These are phyloP conservation scores for Parambassis ranga DNA, from an alignment of 2,797 vertebrate species.

Conservation along the genomic window DNA sequence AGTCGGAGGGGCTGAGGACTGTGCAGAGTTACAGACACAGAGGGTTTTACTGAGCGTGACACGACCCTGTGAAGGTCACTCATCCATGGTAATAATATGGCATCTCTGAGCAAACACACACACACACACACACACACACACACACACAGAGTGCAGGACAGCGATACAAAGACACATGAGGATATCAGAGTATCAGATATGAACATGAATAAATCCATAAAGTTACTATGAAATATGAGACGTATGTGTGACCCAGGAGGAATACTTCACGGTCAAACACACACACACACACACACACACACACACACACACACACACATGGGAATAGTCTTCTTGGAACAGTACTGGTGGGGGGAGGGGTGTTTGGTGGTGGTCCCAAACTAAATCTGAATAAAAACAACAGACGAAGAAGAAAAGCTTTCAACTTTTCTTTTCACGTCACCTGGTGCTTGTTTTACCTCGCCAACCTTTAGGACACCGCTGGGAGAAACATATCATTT, in stretches of 20 bases:
- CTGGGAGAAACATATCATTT: slow-evolving; percentile 10
- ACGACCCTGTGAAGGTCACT: slow-evolving; percentile 64
- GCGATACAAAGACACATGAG: slow-evolving; percentile 12
- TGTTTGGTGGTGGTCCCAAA: not conserved
- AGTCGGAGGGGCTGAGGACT: slow-evolving; percentile 9
- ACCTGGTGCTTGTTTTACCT: no score
- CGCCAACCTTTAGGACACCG: not conserved
- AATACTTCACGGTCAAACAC: slow-evolving; percentile 21
- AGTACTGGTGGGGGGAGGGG: not conserved
- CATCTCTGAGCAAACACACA: slow-evolving; percentile 40
- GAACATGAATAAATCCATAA: slow-evolving; percentile 56
- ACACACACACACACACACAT: not conserved
- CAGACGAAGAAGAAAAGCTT: not conserved
- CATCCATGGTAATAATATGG: slow-evolving; percentile 53
- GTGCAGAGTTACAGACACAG: slow-evolving; percentile 36
- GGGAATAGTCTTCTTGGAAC: slow-evolving; percentile 24
- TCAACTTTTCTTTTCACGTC: not conserved
- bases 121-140: no score
- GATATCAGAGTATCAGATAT: slow-evolving; percentile 29
- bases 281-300: slow-evolving; percentile 1
- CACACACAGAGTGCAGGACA: slow-evolving; percentile 20
- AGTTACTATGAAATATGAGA: slow-evolving; percentile 35
- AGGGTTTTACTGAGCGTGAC: slow-evolving; percentile 54
- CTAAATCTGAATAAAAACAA: not conserved
- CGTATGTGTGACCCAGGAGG: slow-evolving; percentile 2